Percentiles rank a stretch among this genome's conserved stretches.
Conservation (phyloP, 2,888 invertebrate genomes). For the Cacoxenus indagator region DNA sequence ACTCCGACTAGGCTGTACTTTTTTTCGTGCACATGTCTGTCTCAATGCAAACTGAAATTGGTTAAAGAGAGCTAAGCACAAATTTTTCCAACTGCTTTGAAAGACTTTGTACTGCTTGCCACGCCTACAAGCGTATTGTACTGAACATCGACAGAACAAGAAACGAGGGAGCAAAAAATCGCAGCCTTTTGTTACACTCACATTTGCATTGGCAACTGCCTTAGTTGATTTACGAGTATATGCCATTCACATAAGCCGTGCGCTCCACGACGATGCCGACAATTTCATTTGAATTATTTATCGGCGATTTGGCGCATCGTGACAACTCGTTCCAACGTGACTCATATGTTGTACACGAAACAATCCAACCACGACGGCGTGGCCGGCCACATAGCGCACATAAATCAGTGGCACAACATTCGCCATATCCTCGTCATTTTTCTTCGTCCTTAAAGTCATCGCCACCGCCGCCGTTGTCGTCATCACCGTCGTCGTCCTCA, state of each 20-base stretch:
- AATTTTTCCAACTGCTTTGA: too few species aligned
- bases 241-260: slow-evolving; percentile 13
- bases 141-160: too few species aligned
- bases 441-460: too few species aligned
- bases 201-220: slow-evolving; percentile 27
- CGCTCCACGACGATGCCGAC: slow-evolving; percentile 39
- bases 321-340: slow-evolving; percentile 46
- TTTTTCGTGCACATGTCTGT: too few species aligned
- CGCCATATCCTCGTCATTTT: background rate
- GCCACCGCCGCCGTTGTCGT: too few species aligned
- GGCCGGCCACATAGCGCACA: background rate
- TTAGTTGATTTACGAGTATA: slow-evolving; percentile 49
- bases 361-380: background rate
- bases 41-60: too few species aligned
- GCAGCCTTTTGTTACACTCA: background rate
- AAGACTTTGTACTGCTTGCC: too few species aligned
- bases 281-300: slow-evolving; percentile 15
- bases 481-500: too few species aligned
- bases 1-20: too few species aligned
- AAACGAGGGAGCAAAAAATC: too few species aligned
- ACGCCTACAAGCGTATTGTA: too few species aligned
- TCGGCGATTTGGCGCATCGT: background rate
- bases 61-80: too few species aligned
- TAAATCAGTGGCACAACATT: slow-evolving; percentile 5
- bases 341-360: background rate